phyloP scores from a whole-genome alignment of 2,888 invertebrate genomes.

The Eupeodes latifasciatus region DNA sequence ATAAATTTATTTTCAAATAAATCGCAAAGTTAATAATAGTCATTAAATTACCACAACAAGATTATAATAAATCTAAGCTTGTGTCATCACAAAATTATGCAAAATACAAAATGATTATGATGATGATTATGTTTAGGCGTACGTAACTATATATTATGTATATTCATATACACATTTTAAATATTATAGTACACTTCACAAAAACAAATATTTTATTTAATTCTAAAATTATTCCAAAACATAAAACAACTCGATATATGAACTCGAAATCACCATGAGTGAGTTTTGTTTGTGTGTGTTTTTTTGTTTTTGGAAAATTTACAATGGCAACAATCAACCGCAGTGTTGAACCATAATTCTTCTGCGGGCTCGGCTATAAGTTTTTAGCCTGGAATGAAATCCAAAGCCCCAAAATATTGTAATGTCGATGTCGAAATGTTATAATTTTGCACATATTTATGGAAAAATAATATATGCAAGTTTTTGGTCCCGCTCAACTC shows the following conservation, averaged over 20 bases:
- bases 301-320: not conserved
- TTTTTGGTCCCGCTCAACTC: not conserved
- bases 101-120: not conserved
- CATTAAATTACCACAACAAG: slow-evolving; percentile 1
- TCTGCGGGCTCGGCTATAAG: slow-evolving; percentile 3
- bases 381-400: slow-evolving; percentile 39
- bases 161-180: not conserved
- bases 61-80: slow-evolving; percentile 9
- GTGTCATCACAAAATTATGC: slow-evolving; percentile 9
- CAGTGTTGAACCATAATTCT: slow-evolving; percentile 36
- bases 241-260: not conserved
- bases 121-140: not conserved
- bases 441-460: slow-evolving; percentile 20
- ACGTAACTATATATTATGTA: not conserved
- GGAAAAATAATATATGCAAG: not conserved
- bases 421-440: slow-evolving; percentile 31
- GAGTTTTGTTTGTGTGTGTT: not conserved
- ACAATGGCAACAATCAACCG: slow-evolving; percentile 25
- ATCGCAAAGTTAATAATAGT: slow-evolving; percentile 6
- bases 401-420: slow-evolving; percentile 53
- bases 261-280: not conserved
- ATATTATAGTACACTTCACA: not conserved
- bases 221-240: not conserved
- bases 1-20: not conserved
- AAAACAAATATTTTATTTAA: not conserved